Evolutionary conservation across 2,888 invertebrate species (phyloP), one percentile per base, ranked within the genome.

Genomic region (Hyles lineata): DNA sequence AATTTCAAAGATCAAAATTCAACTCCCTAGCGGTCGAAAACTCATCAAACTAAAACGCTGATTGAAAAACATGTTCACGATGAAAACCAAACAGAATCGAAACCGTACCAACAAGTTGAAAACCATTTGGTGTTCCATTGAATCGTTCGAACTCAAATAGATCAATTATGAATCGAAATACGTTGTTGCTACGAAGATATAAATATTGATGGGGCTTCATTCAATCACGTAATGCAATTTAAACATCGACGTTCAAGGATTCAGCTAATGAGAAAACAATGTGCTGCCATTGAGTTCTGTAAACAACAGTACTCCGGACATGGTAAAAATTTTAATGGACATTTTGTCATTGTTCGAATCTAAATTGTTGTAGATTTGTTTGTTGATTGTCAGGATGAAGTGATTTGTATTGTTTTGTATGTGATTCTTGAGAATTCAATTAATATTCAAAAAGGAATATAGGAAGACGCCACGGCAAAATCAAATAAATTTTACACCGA

Each of bases 251-350:
- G 69, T 71, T 43, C 71, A 74, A 71, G 73, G 73, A 59, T 71
- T 67, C 69, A 67, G 67, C 67, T 74, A 72, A 74, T 74, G 74
- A 72, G 71, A 71, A 71, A 72, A 70, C 70, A 60, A 71, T 60
- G 61, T 19, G 25, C 23, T 21, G 52, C n/a, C 23, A 67, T 50
- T 67, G 23, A 55, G 55, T 55, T 8, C 23, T 17, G 19, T 67
- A 67, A 23, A n/a, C 63, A 43, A 63, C 63, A 63, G 63, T 63
- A 63, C 35, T 2, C 5, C 21, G 43, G 50, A 50, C 67, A 67
- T 67, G 63, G 50, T 43, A 50, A 50, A 67, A 50, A 43, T 67
- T 21, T 67, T 50, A 67, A 67, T 67, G 55, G 19, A 23, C 23
- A 17, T 23, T 50, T 50, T 21, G 43, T 67, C 67, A 17, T 23